These are phyloP conservation scores for Drosophila dives DNA, from an alignment of 2,888 invertebrate species.

Conservation along the genomic window DNA sequence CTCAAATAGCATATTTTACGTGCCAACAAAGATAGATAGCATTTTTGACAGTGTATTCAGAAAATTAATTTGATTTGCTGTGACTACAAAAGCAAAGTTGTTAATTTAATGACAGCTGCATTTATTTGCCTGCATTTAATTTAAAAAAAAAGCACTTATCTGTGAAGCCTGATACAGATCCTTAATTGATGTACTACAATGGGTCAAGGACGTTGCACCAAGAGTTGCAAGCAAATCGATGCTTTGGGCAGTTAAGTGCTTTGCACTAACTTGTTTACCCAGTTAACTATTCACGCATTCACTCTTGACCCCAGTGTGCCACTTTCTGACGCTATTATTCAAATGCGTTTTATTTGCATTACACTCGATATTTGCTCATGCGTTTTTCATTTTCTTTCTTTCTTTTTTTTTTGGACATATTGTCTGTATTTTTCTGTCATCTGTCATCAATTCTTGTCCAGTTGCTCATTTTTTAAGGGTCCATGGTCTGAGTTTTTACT, in stretches of 20 bases:
- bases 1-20: neutral
- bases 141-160: neutral
- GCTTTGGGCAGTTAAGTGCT: slow-evolving; percentile 15
- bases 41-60: neutral
- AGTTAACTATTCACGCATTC: slow-evolving; percentile 54
- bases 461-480: neutral
- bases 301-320: slow-evolving; percentile 41
- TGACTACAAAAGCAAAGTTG: neutral
- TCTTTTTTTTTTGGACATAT: neutral
- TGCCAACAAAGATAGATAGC: neutral
- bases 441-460: neutral
- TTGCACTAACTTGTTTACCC: slow-evolving; percentile 43
- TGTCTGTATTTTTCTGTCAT: slow-evolving; percentile 10
- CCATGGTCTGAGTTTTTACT: neutral
- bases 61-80: neutral
- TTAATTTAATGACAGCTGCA: neutral
- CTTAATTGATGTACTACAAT: slow-evolving; percentile 4
- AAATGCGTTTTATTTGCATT: slow-evolving; percentile 43
- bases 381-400: slow-evolving; percentile 1
- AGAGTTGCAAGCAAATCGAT: slow-evolving; percentile 1
- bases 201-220: slow-evolving; percentile 12
- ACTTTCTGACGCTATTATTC: slow-evolving; percentile 35
- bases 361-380: slow-evolving; percentile 16
- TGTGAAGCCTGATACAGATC: neutral
- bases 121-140: neutral